Percentiles rank a stretch among this genome's conserved stretches.
phyloP scores from a whole-genome alignment of 2,797 vertebrate species.

The Melanotaenia pygmaea region DNA sequence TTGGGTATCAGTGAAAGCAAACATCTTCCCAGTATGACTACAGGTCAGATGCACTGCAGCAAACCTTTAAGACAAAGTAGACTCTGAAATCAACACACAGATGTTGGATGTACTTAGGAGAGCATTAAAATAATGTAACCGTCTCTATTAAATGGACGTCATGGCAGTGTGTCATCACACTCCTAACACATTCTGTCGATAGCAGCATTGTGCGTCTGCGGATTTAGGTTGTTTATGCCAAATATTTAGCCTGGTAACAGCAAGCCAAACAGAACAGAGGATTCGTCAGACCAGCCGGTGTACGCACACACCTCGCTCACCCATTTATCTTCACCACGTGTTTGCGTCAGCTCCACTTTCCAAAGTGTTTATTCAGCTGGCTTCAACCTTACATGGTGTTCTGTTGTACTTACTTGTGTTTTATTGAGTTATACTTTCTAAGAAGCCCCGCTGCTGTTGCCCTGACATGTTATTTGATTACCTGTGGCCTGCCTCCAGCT shows the following conservation, averaged over 20 bases:
- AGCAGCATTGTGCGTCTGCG: constrained; percentile 13
- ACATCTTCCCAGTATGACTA: background rate
- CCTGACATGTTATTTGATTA: constrained; percentile 42
- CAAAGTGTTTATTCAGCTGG: constrained; percentile 2
- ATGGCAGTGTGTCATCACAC: background rate
- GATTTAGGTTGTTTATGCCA: constrained; percentile 36
- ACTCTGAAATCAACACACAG: background rate
- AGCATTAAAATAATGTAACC: background rate
- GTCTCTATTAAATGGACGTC: constrained; percentile 2
- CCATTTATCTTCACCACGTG: background rate
- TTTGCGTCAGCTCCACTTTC: constrained; percentile 5
- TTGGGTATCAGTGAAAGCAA: background rate
- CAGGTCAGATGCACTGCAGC: background rate
- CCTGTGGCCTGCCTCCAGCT: constrained; percentile 31
- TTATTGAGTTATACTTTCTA: constrained; percentile 35
- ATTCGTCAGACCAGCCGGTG: constrained; percentile 2
- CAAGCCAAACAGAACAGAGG: constrained; percentile 23
- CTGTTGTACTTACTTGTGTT: constrained; percentile 17
- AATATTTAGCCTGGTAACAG: constrained; percentile 25
- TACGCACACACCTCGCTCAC: background rate
- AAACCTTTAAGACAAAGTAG: background rate
- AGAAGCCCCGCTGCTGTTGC: constrained; percentile 24
- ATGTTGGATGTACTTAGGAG: background rate
- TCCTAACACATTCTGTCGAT: constrained; percentile 8
- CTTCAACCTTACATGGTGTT: constrained; percentile 4